Percentiles rank a stretch among this genome's conserved stretches.
Conservation (phyloP, 2,797 vertebrate genomes). For the Kryptolebias ocellatus region DNA sequence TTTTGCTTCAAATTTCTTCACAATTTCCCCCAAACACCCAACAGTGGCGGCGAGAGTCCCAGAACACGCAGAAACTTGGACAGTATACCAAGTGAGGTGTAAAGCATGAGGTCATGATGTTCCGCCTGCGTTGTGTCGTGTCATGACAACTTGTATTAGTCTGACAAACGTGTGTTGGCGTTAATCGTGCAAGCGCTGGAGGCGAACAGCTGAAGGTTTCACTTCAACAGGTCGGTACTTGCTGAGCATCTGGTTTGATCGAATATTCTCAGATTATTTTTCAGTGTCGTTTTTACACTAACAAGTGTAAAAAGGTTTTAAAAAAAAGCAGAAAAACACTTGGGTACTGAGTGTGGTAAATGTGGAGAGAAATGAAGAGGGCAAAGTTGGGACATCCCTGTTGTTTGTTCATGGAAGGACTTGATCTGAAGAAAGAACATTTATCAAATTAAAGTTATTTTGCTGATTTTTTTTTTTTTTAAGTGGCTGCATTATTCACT, state of each 20-base stretch:
- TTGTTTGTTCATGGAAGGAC: no score
- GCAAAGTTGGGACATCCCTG: no score
- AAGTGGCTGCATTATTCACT: no score
- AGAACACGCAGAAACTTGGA: neutral
- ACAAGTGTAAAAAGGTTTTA: no score
- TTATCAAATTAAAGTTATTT: no score
- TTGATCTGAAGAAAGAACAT: no score
- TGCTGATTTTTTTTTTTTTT: no score
- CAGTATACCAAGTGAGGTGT: neutral
- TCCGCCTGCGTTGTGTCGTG: neutral
- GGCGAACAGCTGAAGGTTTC: neutral
- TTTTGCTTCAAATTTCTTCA: neutral
- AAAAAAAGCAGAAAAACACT: no score
- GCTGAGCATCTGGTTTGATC: neutral
- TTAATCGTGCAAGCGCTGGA: neutral
- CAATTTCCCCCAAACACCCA: neutral
- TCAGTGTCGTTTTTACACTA: no score
- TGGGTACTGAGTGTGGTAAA: no score
- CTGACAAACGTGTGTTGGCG: conserved; percentile 3
- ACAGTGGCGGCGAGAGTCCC: neutral
- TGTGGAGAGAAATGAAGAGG: no score
- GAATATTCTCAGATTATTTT: no score
- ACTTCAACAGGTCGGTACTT: neutral
- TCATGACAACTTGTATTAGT: neutral
- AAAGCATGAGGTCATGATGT: conserved; percentile 12